Conservation (phyloP, 2,888 invertebrate genomes). For the Odontothrips loti region DNA sequence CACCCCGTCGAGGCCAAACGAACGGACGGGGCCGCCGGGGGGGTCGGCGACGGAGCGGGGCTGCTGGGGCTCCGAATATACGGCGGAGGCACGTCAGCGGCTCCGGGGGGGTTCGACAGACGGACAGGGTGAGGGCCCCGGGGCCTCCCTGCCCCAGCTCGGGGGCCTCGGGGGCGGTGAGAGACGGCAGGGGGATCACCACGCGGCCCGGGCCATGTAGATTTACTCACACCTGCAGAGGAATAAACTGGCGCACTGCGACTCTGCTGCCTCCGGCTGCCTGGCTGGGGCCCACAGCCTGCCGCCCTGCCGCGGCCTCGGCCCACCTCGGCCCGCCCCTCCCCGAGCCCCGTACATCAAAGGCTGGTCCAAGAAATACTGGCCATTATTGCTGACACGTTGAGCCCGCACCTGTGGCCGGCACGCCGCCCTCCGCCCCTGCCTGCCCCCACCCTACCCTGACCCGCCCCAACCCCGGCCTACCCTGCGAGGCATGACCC, state of each 20-base stretch:
- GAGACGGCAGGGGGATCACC: neutral
- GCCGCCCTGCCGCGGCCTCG: neutral
- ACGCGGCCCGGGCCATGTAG: neutral
- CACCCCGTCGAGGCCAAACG: too few species aligned
- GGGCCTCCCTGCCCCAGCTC: too few species aligned
- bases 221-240: slow-evolving; percentile 13
- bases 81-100: too few species aligned
- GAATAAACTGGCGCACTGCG: neutral
- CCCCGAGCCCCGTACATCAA: neutral
- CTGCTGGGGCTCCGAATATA: too few species aligned
- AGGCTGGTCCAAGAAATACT: slow-evolving; percentile 19
- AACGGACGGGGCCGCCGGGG: too few species aligned
- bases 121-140: too few species aligned
- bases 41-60: too few species aligned
- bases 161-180: too few species aligned
- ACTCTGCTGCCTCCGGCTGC: neutral
- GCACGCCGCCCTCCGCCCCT: neutral
- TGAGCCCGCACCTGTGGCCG: slow-evolving; percentile 10
- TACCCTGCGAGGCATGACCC: too few species aligned
- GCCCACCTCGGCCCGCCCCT: neutral
- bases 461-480: neutral
- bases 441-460: neutral
- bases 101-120: too few species aligned
- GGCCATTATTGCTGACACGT: slow-evolving; percentile 19
- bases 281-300: neutral